These are phyloP conservation scores for Eueremaeus valkanovi DNA, from an alignment of 2,888 invertebrate species.

Conservation along the genomic window DNA sequence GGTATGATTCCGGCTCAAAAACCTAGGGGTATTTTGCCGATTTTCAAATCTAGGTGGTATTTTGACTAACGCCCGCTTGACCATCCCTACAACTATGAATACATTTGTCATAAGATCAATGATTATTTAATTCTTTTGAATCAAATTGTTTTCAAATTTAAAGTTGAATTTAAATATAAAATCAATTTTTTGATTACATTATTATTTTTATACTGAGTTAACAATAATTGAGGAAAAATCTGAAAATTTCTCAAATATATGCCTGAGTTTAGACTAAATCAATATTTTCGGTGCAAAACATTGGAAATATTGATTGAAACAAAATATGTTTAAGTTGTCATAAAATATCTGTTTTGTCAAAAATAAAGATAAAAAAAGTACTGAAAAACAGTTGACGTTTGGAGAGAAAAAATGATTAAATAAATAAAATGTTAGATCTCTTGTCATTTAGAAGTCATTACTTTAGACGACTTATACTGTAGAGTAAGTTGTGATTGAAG, in stretches of 20 bases:
- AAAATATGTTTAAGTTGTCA: background rate
- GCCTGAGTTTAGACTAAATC: background rate
- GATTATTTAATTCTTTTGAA: too few species aligned
- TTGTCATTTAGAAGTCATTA: conserved; percentile 4
- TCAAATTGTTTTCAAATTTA: background rate
- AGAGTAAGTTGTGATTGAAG: too few species aligned
- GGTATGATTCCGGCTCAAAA: too few species aligned
- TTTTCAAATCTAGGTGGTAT: too few species aligned
- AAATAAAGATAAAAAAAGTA: too few species aligned
- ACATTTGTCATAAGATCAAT: too few species aligned
- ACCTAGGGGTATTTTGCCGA: too few species aligned
- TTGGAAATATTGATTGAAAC: background rate
- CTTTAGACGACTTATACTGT: background rate
- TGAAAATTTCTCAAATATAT: background rate
- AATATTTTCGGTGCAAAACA: background rate
- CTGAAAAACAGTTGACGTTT: background rate
- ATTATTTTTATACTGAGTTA: background rate
- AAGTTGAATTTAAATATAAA: background rate
- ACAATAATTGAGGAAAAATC: background rate
- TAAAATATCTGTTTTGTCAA: background rate
- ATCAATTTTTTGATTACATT: background rate
- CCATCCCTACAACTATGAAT: too few species aligned
- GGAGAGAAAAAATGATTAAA: background rate
- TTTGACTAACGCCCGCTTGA: too few species aligned
- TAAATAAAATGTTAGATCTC: background rate